phyloP scores from a whole-genome alignment of 2,797 vertebrate genomes.

The Artibeus jamaicensis region DNA sequence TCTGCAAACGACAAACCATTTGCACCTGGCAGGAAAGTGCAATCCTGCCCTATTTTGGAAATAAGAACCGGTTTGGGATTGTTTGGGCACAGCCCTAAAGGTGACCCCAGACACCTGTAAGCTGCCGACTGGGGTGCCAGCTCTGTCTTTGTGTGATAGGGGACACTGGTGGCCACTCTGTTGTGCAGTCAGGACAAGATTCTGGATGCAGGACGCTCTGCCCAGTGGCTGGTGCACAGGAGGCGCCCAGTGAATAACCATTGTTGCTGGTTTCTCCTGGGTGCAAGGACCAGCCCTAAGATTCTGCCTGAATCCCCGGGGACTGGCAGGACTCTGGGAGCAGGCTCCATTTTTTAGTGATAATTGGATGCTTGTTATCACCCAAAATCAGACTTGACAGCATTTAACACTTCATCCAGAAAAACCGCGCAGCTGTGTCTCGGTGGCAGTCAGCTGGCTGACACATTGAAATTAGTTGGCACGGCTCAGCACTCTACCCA shows the following conservation, averaged over 20 bases:
- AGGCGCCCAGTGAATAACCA: not conserved
- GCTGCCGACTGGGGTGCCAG: not conserved
- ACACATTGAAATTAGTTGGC: not conserved
- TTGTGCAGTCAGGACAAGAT: not conserved
- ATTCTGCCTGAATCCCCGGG: not conserved
- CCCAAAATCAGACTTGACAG: constrained; percentile 21
- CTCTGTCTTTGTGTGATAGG: not conserved
- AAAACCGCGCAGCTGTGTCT: not conserved
- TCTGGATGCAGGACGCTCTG: not conserved
- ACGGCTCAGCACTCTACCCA: not conserved
- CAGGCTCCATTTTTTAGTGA: constrained; percentile 12
- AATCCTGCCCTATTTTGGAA: not conserved
- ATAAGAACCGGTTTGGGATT: not conserved
- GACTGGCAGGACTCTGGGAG: not conserved
- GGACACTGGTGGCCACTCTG: too few species aligned
- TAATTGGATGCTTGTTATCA: constrained; percentile 57
- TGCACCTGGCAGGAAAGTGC: not conserved
- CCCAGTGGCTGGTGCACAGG: not conserved
- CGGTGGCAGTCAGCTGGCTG: not conserved
- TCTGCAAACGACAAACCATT: not conserved
- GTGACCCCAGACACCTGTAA: not conserved
- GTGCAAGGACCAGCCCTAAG: not conserved
- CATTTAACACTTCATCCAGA: constrained; percentile 27
- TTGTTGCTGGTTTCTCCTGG: not conserved
- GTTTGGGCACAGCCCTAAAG: not conserved